phyloP scores from a whole-genome alignment of 2,113 vertebrate genomes.

The Spermophilus dauricus region DNA sequence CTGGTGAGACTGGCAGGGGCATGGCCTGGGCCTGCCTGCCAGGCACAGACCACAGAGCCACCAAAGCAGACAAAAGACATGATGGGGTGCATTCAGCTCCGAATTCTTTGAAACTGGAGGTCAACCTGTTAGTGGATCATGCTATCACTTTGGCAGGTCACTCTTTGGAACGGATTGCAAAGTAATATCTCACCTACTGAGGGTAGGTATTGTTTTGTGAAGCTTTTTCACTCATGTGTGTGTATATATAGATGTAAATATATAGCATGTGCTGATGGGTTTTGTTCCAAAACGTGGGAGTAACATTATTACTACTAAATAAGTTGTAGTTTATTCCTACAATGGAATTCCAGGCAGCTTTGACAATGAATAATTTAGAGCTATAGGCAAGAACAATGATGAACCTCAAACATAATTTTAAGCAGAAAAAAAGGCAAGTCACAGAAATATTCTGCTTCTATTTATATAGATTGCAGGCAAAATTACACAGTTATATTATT shows the following conservation, averaged over 20 bases:
- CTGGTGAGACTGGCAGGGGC: neutral
- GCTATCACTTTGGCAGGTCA: neutral
- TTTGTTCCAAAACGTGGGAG: neutral
- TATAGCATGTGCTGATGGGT: neutral
- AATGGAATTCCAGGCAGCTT: constrained; percentile 5
- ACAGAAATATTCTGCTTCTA: constrained; percentile 36
- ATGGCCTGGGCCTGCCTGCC: neutral
- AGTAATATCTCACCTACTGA: neutral
- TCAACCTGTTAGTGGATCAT: accelerated
- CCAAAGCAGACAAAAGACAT: neutral
- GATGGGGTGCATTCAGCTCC: neutral
- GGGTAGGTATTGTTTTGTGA: neutral
- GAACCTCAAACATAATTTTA: constrained; percentile 47
- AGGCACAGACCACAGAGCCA: neutral
- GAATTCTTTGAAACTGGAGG: neutral
- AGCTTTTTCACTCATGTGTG: neutral
- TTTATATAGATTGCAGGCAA: neutral
- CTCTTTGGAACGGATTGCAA: neutral
- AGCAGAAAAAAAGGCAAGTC: constrained; percentile 61
- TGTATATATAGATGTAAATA: neutral
- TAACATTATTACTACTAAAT: constrained; percentile 26
- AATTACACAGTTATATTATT: neutral
- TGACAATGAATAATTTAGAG: constrained; percentile 62
- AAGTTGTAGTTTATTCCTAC: constrained; percentile 20
- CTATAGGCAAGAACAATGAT: constrained; percentile 44